These are phyloP conservation scores for Exocentrus adspersus DNA, from an alignment of 2,888 invertebrate genomes.

Conservation along the genomic window DNA sequence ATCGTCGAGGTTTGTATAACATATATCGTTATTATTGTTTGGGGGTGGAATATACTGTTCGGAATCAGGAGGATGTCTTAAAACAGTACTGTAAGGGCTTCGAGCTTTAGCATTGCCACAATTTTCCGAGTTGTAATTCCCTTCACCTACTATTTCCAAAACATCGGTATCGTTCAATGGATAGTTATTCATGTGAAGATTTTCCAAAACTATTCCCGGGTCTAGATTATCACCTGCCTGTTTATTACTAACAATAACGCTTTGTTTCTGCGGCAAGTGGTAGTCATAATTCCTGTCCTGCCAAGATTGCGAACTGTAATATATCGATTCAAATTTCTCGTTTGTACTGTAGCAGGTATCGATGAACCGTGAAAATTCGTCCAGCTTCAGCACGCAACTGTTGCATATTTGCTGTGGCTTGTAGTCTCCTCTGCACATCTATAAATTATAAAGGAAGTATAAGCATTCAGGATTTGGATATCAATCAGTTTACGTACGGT, in stretches of 20 bases:
- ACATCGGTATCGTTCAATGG: slow-evolving; percentile 10
- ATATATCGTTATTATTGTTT: not conserved
- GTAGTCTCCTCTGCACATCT: slow-evolving; percentile 58
- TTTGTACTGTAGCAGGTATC: slow-evolving; percentile 57
- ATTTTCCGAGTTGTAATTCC: slow-evolving; percentile 33
- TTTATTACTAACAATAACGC: slow-evolving; percentile 45
- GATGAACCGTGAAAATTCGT: slow-evolving; percentile 58
- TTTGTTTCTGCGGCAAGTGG: slow-evolving; percentile 38
- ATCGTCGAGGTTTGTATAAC: slow-evolving; percentile 6
- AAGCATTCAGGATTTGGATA: not conserved
- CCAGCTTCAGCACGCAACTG: slow-evolving; percentile 58
- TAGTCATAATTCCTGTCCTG: slow-evolving; percentile 7
- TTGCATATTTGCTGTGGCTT: slow-evolving; percentile 62
- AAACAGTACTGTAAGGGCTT: not conserved
- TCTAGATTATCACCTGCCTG: slow-evolving; percentile 34
- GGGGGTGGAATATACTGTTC: not conserved
- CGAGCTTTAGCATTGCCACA: slow-evolving; percentile 3
- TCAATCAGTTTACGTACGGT: slow-evolving; percentile 54
- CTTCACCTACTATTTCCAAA: slow-evolving; percentile 15
- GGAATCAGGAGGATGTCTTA: not conserved
- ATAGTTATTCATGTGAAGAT: slow-evolving; percentile 8
- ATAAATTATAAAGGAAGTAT: slow-evolving; percentile 31
- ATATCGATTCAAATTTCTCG: slow-evolving; percentile 57
- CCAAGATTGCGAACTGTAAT: slow-evolving; percentile 30
- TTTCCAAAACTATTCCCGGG: slow-evolving; percentile 16